These are phyloP conservation scores for Conus ventricosus DNA, from an alignment of 1,140 invertebrate species.

Conservation along the genomic window DNA sequence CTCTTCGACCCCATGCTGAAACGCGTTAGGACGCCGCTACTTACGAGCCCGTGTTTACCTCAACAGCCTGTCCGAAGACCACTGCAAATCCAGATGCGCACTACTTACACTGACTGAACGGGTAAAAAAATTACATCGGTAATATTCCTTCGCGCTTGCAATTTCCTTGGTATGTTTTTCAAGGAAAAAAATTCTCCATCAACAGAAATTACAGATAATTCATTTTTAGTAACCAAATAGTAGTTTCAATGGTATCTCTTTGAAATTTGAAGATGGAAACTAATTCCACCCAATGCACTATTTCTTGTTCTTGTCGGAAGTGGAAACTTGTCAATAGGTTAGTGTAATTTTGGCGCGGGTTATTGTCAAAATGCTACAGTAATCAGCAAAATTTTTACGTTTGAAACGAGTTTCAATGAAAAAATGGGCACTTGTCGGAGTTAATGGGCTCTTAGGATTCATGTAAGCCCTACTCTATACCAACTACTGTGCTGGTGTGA, in stretches of 20 bases:
- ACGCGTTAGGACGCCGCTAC: not conserved
- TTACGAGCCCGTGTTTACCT: not conserved
- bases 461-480: constrained; percentile 30
- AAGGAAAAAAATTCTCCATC: not conserved
- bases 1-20: constrained; percentile 25
- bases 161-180: not conserved
- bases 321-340: constrained; percentile 51
- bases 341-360: constrained; percentile 67
- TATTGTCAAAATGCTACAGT: constrained; percentile 57
- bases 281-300: not conserved
- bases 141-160: constrained; percentile 27
- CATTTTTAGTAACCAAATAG: not conserved
- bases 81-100: constrained; percentile 23
- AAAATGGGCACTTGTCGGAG: constrained; percentile 42
- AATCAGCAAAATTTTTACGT: constrained; percentile 46
- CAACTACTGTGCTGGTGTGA: constrained; percentile 8
- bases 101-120: constrained; percentile 31
- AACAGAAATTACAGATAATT: not conserved
- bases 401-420: constrained; percentile 17
- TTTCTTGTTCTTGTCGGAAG: constrained; percentile 21
- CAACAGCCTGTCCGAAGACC: constrained; percentile 19
- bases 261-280: not conserved
- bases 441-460: constrained; percentile 40
- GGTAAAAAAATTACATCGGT: constrained; percentile 31
- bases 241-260: not conserved